phyloP scores from a whole-genome alignment of 2,797 vertebrate genomes.

The Platyrinchus mystaceus region DNA sequence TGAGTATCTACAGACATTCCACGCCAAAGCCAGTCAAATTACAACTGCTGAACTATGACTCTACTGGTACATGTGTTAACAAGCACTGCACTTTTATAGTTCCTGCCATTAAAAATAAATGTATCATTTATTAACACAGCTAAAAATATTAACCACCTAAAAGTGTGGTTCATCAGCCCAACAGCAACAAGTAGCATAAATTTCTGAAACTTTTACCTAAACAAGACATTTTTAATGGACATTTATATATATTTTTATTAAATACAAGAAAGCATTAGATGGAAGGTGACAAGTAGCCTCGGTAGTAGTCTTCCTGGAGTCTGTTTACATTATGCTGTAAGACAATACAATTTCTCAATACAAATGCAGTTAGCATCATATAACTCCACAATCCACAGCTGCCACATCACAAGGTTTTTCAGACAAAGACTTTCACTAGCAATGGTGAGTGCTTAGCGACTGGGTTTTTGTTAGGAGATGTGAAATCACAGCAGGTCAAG shows the following conservation, averaged over 20 bases:
- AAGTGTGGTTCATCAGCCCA: not conserved
- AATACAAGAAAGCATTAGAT: not conserved
- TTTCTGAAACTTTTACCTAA: not conserved
- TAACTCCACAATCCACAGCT: not conserved
- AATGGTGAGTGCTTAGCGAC: slow-evolving; percentile 5
- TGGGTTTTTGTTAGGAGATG: slow-evolving; percentile 20
- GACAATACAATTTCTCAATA: not conserved
- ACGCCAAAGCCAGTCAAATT: not conserved
- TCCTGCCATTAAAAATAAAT: slow-evolving; percentile 38
- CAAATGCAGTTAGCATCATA: slow-evolving; percentile 9
- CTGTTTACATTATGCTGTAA: not conserved
- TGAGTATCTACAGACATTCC: not conserved
- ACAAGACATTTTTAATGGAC: not conserved
- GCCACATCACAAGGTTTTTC: not conserved
- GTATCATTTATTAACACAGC: not conserved
- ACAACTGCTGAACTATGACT: not conserved
- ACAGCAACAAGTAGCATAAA: not conserved
- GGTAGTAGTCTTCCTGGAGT: not conserved
- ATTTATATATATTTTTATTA: not conserved
- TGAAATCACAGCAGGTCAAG: not conserved
- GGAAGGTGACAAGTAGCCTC: not conserved
- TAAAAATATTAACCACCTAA: not conserved
- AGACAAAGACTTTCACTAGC: not conserved
- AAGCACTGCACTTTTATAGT: slow-evolving; percentile 6
- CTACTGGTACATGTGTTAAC: not conserved